These are phyloP conservation scores for Cosmopolites sordidus DNA, from an alignment of 2,888 invertebrate genomes.

Conservation along the genomic window DNA sequence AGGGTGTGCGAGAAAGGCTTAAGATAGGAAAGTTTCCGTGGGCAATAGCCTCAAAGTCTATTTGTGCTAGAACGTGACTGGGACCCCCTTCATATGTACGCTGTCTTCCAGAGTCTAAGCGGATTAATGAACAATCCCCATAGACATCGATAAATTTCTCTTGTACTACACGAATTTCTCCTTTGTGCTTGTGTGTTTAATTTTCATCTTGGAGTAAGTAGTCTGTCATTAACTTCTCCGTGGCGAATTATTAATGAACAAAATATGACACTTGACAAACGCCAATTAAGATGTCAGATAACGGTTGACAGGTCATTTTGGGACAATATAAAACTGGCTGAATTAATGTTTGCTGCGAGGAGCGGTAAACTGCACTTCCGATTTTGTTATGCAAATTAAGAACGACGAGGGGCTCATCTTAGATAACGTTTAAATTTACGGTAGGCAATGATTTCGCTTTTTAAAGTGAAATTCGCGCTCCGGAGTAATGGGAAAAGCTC, in stretches of 20 bases:
- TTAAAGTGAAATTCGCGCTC: slow-evolving; percentile 14
- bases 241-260: slow-evolving; percentile 27
- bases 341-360: slow-evolving; percentile 28
- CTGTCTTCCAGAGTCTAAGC: slow-evolving; percentile 1
- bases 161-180: slow-evolving; percentile 11
- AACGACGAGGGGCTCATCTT: slow-evolving; percentile 23
- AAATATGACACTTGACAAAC: slow-evolving; percentile 32
- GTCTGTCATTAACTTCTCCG: slow-evolving; percentile 24
- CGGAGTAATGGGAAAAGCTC: not conserved
- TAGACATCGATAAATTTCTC: slow-evolving; percentile 11
- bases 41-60: slow-evolving; percentile 2
- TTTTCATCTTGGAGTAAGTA: slow-evolving; percentile 22
- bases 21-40: slow-evolving; percentile 1
- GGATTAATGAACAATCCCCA: slow-evolving; percentile 1
- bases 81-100: slow-evolving; percentile 2
- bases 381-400: slow-evolving; percentile 31
- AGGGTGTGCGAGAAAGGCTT: not conserved
- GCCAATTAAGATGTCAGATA: slow-evolving; percentile 32
- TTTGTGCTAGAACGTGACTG: slow-evolving; percentile 2
- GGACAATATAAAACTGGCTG: slow-evolving; percentile 30
- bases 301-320: slow-evolving; percentile 31
- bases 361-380: slow-evolving; percentile 28
- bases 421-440: slow-evolving; percentile 29
- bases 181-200: slow-evolving; percentile 15
- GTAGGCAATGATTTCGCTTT: slow-evolving; percentile 24